Evolutionary conservation across 2,113 vertebrate genomes (phyloP), one percentile per base, ranked within the genome.

Genomic region (Galeopterus variegatus): DNA sequence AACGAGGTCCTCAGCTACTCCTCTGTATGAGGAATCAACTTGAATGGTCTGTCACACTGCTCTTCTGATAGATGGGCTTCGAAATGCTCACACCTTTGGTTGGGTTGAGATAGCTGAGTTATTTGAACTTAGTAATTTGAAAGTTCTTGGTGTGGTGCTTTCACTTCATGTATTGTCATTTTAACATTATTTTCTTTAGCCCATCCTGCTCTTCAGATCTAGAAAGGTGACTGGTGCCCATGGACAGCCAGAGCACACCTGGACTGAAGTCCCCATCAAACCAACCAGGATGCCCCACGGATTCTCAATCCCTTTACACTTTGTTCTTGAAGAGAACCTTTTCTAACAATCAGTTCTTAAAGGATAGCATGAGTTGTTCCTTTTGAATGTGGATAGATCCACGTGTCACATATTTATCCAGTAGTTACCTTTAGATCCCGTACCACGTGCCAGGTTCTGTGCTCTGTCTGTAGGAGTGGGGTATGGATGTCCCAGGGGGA

Each of bases 21-120:
- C 3, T 0, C 23, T 13, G 0, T 15, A 54, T 67, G 70, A 95
- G 21, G 60, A 36, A 24, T 31, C 12, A 1, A 2, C 10, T 69
- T 1, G 0, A 18, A 24, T 15, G 6, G n/a, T 24, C 26, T 23
- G 0, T 26, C 33, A 3, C 4, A 0, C 19, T 19, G 64, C 41
- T 56, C 23, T 70, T 52, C 45, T 26, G 7, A 15, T 67, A 13
- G 56, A 24, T 76, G 23, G 21, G 3, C 58, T 86, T 79, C 28
- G 10, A 23, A 72, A 70, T 21, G n/a, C 36, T n/a, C 67, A 45
- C 36, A 48, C 10, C 56, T 81, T 60, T 3, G 8, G 28, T 15
- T 50, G 21, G 14, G 2, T 9, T 31, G 31, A n/a, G 65, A 52
- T 3, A 50, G 26, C 50, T 73, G 13, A 18, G 14, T 45, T 64